Percentiles rank a stretch among this genome's conserved stretches.
phyloP scores from a whole-genome alignment of 2,888 invertebrate genomes.

The Andricus quercusramuli region DNA sequence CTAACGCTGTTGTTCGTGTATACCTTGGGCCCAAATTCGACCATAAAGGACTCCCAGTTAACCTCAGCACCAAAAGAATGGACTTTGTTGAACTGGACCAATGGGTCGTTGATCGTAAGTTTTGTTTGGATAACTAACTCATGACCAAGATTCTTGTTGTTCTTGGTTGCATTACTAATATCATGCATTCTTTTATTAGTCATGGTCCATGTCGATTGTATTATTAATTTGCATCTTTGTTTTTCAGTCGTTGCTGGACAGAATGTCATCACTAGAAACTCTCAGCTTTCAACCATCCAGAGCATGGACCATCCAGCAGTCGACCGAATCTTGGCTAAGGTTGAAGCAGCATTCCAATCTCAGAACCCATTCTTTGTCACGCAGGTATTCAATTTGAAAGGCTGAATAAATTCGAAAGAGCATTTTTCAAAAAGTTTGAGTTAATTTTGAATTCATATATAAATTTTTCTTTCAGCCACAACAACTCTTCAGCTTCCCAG shows the following conservation, averaged over 20 bases:
- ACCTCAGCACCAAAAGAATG: conserved; percentile 82
- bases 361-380: conserved; percentile 75
- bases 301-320: conserved; percentile 81
- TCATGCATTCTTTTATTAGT: no score
- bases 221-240: conserved; percentile 28
- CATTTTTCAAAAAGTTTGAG: no score
- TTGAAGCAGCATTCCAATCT: conserved; percentile 80
- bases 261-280: conserved; percentile 85
- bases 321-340: conserved; percentile 83
- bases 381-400: conserved; percentile 57
- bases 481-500: conserved; percentile 81
- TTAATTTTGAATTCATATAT: conserved; percentile 24
- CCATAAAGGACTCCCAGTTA: conserved; percentile 80
- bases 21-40: conserved; percentile 87
- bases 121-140: not conserved
- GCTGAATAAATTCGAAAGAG: no score
- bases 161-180: no score
- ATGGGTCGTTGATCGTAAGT: conserved; percentile 81
- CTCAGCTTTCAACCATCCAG: conserved; percentile 80
- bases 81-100: conserved; percentile 84
- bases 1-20: conserved; percentile 83
- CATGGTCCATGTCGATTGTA: not conserved
- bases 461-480: conserved; percentile 77
- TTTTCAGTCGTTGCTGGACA: conserved; percentile 82
- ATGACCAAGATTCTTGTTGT: not conserved